Evolutionary conservation across 2,797 vertebrate genomes (phyloP), one percentile per base, ranked within the genome.

Genomic region (Rhodeus uyekii): DNA sequence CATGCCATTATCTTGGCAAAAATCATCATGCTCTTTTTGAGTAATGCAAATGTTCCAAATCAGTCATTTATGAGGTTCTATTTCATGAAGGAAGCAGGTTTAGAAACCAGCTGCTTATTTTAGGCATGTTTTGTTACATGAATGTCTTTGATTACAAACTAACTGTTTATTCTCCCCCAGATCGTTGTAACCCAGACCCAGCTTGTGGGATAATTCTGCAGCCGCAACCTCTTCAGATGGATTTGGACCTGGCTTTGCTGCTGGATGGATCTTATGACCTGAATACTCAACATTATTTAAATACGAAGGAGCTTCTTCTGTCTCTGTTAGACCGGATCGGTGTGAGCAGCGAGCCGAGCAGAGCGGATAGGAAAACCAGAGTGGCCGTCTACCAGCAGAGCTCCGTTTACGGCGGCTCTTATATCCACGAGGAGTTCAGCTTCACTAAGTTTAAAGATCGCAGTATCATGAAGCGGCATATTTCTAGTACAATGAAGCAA

Each of bases 221-320:
- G 1, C 67, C 82, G 0, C 8, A n/a, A n/a, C 92, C 92, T 1
- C 89, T 94, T 87, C 36, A 76, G 5, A 89, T 92, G 27, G 92
- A 96, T 1, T n/a, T 95, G 90, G 96, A 98, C 88, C 84, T 98
- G 69, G 92, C 90, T 12, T 84, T 96, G 48, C 75, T 97, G 80
- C 68, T 96, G 86, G 97, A 98, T 61, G 82, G 94, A 55, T 97
- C 97, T 81, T 83, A 14, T 29, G 88, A 92, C 39, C 22, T 97
- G 5, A 89, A 90, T 67, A 72, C 88, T 0, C 90, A 95, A 0
- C 85, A 95, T 36, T 96, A 94, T 89, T 68, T 83, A 0, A 91
- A 88, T 0, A 81, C 88, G 9, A 94, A 95, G 88, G 83, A 93
- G 83, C 93, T 98, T 12, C 86, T 97, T 86, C 91, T 89, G 12